Base-by-base conservation (phyloP, 2,113 vertebrate species). In the Dicerorhinus sumatrensis region DNA sequence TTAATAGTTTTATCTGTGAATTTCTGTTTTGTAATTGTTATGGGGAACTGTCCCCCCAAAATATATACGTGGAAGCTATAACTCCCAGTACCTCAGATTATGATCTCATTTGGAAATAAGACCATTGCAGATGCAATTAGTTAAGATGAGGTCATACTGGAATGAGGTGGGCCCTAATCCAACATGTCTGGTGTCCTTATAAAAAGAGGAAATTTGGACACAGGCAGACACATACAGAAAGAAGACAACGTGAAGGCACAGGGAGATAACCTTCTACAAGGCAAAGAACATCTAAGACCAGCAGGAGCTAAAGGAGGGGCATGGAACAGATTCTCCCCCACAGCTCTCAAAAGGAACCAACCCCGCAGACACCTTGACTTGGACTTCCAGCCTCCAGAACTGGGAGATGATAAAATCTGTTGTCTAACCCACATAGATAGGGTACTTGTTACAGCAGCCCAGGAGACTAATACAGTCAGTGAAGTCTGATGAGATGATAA, bases 71-170 rank as follows among this genome's bases (percentile, higher is more conserved):
- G 39, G 42, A 69, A 80, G 42, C 54, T 11, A 6, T 70, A 36
- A 69, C 48, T 73, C 31, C 51, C 39, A 51, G 9, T 8, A 21
- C 23, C 85, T 67, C 63, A 79, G 20, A 90, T 60, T 29, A 17
- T 58, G 76, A n/a, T 8, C 46, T 76, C 84, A 48, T 63, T 93
- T 91, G 48, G 70, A 93, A 97, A 84, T 36, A 39, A 39, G 33
- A 36, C 86, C 33, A 27, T 42, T 76, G 16, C 29, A 86, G 54
- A 89, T 72, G 80, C 46, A 91, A 63, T 93, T 83, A 91, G 51
- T 89, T 92, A 72, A 88, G 67, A 91, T 60, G 76, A 95, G 12
- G 25, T 84, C 82, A 54, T n/a, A 75, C 16, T 82, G 39, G 21
- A 90, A 94, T 87, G 56, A 65, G 36, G 62, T 58, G 80, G 7